phyloP scores from a whole-genome alignment of 1,140 invertebrate genomes.

The Drosophila bifasciata region DNA sequence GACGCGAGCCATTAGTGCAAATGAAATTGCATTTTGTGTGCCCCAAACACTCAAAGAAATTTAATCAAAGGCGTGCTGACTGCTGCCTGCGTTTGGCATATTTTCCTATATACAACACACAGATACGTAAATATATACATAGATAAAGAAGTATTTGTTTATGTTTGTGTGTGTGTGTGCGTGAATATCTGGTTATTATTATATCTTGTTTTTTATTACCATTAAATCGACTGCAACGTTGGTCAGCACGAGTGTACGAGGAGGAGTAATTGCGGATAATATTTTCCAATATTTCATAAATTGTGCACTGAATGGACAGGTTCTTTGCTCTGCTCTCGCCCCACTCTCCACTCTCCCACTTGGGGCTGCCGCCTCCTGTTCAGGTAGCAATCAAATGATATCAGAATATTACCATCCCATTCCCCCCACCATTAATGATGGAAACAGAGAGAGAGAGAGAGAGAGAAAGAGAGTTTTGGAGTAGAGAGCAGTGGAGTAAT shows the following conservation, averaged over 20 bases:
- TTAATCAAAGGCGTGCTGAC: conserved; percentile 65
- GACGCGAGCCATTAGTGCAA: conserved; percentile 73
- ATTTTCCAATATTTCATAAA: conserved; percentile 44
- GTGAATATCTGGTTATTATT: conserved; percentile 14
- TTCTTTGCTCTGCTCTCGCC: neutral
- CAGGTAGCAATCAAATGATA: conserved; percentile 46
- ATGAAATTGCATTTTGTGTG: conserved; percentile 81
- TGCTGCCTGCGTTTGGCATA: conserved; percentile 42
- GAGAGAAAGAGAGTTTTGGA: conserved; percentile 1
- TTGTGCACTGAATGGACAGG: conserved; percentile 25
- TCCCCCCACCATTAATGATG: conserved; percentile 13
- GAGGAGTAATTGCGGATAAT: conserved; percentile 50
- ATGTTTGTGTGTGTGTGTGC: neutral
- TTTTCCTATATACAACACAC: conserved; percentile 25
- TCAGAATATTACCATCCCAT: conserved; percentile 9
- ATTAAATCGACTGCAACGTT: conserved; percentile 64
- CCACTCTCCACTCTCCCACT: neutral
- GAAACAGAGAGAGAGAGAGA: conserved; percentile 12
- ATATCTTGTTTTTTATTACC: conserved; percentile 45
- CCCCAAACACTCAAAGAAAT: conserved; percentile 80
- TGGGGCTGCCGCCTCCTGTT: neutral
- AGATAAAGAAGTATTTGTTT: neutral
- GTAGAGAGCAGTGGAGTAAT: conserved; percentile 47
- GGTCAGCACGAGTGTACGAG: conserved; percentile 7
- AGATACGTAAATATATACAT: neutral